A percentile compares a stretch with the other conserved stretches of the same genome.
Conservation (phyloP, 2,113 vertebrate genomes). For the Neopipo cinnamomea region DNA sequence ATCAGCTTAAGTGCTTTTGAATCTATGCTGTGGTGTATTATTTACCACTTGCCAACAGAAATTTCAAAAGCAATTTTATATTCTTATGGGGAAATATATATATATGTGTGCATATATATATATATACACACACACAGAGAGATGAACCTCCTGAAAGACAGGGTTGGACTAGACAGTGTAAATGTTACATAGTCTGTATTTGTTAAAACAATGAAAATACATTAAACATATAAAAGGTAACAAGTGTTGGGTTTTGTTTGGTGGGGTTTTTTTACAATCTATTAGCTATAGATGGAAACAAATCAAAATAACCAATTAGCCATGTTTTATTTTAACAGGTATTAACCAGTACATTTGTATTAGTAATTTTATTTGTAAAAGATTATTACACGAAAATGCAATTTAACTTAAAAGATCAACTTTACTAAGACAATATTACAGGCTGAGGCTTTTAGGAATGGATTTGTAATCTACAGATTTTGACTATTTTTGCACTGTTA, state of each 20-base stretch:
- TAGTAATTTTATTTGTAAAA: conserved; percentile 61
- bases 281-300: conserved; percentile 29
- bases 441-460: conserved; percentile 66
- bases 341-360: conserved; percentile 63
- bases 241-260: neutral
- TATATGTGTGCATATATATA: neutral
- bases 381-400: conserved; percentile 67
- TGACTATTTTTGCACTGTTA: conserved; percentile 68
- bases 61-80: conserved; percentile 37
- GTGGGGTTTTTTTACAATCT: neutral
- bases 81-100: neutral
- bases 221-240: conserved; percentile 17
- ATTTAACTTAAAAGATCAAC: conserved; percentile 49
- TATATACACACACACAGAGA: neutral
- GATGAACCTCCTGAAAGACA: conserved; percentile 5
- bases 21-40: neutral
- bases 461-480: conserved; percentile 68
- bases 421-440: conserved; percentile 71
- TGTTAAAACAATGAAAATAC: conserved; percentile 15
- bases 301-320: conserved; percentile 53
- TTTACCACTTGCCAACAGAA: conserved; percentile 36
- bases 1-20: conserved; percentile 3
- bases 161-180: neutral
- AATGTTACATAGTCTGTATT: neutral
- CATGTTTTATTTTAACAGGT: conserved; percentile 56